Evolutionary conservation across 2,888 invertebrate species (phyloP), one percentile per base, ranked within the genome.

Genomic region (Macropis europaea): DNA sequence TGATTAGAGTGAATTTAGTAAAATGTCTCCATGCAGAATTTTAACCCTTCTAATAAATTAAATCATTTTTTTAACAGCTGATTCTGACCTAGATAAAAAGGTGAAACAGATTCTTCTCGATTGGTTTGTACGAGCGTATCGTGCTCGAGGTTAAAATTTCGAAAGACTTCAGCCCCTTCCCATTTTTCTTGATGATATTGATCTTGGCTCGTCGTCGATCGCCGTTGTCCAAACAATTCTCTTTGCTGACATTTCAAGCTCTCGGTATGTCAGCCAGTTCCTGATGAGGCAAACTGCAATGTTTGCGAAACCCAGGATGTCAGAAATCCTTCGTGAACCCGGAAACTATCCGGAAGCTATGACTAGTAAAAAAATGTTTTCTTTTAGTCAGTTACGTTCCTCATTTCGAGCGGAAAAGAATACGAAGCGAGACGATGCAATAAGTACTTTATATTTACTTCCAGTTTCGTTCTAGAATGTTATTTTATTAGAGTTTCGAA

Each of bases 231-330:
- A 13, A 15, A 5, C 3, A 48, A 56, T 56, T 30, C 36, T 30
- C 22, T 15, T n/a, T 32, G 67, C 50, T 66, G 54, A 56, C 36
- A 57, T 45, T 52, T 52, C 50, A 32, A 43, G 6, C 34, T 66
- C 50, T 22, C 54, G n/a, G 54, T 56, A 22, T 30, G 68, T 48
- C 47, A 64, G 54, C 64, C 26, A 22, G 19, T 6, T 34, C 24
- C 40, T 64, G 56, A 68, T 68, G 54, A 64, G 36, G 56, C 36
- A 45, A 54, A 68, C 66, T 56, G 56, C 48, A 56, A 24, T 66
- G 68, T 69, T 66, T 69, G 68, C 56, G 50, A 54, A 56, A 56
- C 34, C 30, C 43, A n/a, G 50, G 15, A 30, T 50, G 42, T 56
- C 48, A 30, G 28, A 43, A 66, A 66, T 66, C 36, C 45, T 56